phyloP scores from a whole-genome alignment of 2,888 invertebrate genomes.

The Ormyrus pomaceus region DNA sequence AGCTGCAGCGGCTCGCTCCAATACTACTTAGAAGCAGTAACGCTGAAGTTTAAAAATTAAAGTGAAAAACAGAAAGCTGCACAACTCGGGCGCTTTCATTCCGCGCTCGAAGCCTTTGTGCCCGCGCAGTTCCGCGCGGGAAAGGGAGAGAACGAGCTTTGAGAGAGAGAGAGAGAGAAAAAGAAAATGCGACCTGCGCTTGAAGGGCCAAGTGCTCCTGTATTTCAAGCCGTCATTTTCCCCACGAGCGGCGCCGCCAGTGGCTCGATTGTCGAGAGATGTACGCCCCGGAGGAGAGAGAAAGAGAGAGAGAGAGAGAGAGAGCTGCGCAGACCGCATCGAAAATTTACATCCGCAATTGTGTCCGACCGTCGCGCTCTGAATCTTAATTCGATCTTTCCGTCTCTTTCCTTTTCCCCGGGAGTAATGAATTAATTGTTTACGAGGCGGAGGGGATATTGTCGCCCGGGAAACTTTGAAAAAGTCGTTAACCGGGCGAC shows the following conservation, averaged over 20 bases:
- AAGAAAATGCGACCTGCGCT: constrained; percentile 5
- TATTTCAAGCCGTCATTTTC: constrained; percentile 1
- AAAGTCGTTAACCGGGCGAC: neutral
- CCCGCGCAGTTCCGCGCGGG: no score
- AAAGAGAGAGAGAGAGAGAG: neutral
- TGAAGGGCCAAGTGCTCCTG: constrained; percentile 10
- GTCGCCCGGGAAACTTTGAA: neutral
- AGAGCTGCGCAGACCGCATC: no score
- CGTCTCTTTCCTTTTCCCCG: neutral
- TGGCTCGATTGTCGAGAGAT: neutral
- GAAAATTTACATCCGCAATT: neutral
- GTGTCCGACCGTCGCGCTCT: neutral
- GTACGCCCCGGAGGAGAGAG: no score
- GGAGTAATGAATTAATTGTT: constrained; percentile 11
- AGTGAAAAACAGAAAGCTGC: no score
- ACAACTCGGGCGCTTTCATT: no score
- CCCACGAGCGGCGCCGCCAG: no score
- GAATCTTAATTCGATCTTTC: constrained; percentile 9
- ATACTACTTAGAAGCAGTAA: no score
- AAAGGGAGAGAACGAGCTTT: no score
- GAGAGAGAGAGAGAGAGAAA: neutral
- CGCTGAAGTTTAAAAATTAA: no score
- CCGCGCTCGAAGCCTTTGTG: no score
- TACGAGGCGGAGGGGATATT: neutral
- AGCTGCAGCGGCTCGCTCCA: no score